Percentiles rank a stretch among this genome's conserved stretches.
These are phyloP conservation scores for Nerophis ophidion DNA, from an alignment of 2,113 vertebrate genomes.

Conservation along the genomic window DNA sequence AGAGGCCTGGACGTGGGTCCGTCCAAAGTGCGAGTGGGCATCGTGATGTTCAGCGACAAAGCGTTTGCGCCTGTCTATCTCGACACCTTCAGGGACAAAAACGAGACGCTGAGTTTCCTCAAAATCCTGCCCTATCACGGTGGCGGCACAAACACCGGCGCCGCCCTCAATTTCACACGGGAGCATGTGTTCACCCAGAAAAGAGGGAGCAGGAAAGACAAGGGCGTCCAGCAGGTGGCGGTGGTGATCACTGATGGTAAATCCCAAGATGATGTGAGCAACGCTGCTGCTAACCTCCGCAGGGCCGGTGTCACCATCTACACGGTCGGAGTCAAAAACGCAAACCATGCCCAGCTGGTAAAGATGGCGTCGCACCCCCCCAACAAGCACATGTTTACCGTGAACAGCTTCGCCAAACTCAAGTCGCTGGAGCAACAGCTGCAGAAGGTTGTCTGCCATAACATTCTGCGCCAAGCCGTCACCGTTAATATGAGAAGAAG, in stretches of 20 bases:
- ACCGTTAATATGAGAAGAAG: conserved; percentile 1
- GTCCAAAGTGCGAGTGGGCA: conserved; percentile 64
- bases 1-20: conserved; percentile 54
- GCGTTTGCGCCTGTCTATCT: conserved; percentile 67
- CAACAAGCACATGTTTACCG: conserved; percentile 54
- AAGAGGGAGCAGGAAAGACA: conserved; percentile 61
- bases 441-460: conserved; percentile 69
- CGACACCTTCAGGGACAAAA: conserved; percentile 61
- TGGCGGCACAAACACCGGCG: conserved; percentile 63
- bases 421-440: conserved; percentile 55
- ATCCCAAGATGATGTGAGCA: conserved; percentile 68
- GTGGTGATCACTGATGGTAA: conserved; percentile 74
- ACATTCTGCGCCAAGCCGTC: conserved; percentile 40
- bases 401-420: conserved; percentile 71
- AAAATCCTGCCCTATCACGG: conserved; percentile 69
- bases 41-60: conserved; percentile 66
- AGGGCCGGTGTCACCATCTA: conserved; percentile 67
- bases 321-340: conserved; percentile 65
- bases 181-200: conserved; percentile 56
- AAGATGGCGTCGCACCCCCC: conserved; percentile 74
- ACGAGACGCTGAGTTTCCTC: conserved; percentile 68
- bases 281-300: conserved; percentile 61
- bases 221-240: conserved; percentile 72
- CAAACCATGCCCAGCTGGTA: conserved; percentile 45
- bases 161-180: conserved; percentile 68